phyloP scores from a whole-genome alignment of 1,140 invertebrate species.

The Lepidotrigona ventralis region DNA sequence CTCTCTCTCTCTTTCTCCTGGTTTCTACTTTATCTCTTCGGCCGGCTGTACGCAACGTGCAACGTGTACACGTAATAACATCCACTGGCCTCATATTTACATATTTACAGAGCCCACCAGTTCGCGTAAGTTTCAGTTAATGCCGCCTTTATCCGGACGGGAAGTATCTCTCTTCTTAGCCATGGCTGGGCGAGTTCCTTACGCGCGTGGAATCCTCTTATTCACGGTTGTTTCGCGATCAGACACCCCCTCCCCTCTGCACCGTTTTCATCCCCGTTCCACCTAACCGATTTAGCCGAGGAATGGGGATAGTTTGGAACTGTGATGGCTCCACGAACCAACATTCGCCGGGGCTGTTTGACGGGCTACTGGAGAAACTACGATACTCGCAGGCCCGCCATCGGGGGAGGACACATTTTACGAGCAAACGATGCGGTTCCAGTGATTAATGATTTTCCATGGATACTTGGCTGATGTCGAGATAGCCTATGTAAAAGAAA shows the following conservation, averaged over 20 bases:
- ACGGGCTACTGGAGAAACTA: constrained; percentile 18
- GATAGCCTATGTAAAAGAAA: constrained; percentile 5
- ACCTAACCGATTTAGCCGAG: constrained; percentile 1
- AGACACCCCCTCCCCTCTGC: not conserved
- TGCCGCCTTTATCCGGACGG: constrained; percentile 60
- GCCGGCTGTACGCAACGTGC: constrained; percentile 10
- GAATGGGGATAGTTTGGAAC: constrained; percentile 34
- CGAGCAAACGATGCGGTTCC: constrained; percentile 33
- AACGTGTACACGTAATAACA: constrained; percentile 67
- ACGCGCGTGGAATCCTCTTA: not conserved
- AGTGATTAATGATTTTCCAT: constrained; percentile 36
- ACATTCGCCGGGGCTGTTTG: constrained; percentile 21
- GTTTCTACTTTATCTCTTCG: constrained; percentile 34
- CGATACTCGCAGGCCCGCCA: not conserved
- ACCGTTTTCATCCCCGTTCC: not conserved
- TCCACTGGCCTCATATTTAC: constrained; percentile 66
- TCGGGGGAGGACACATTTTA: constrained; percentile 11
- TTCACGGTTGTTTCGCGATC: constrained; percentile 8
- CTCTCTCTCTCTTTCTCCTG: not conserved
- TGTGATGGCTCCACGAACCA: constrained; percentile 8
- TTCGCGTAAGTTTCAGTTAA: constrained; percentile 71
- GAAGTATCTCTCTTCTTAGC: constrained; percentile 44
- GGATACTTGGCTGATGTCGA: not conserved
- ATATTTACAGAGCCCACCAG: constrained; percentile 68
- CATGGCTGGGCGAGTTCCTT: not conserved